Evolutionary conservation across 2,797 vertebrate genomes (phyloP), one percentile per base, ranked within the genome.

Genomic region (Meda fulgida): DNA sequence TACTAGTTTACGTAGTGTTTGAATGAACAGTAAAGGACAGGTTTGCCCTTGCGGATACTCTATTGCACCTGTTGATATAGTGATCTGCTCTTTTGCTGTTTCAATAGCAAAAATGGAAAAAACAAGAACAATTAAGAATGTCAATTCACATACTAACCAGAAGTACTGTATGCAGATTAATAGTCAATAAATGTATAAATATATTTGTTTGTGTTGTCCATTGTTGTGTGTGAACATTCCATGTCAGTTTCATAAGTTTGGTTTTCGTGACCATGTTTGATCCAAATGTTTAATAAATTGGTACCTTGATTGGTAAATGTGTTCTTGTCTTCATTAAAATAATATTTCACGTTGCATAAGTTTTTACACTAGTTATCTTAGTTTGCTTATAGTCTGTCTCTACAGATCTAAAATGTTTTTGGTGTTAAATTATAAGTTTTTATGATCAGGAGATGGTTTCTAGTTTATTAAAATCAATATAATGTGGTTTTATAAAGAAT

Each of bases 251-350:
- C 19, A 65, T 80, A 76, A 70, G 58, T 8, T 21, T 69, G 18
- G 43, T 80, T 83, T 34, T 82, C 73, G 83, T 84, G 78, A 67
- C 81, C 14, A 80, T 86, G 66, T 82, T 85, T 80, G 5, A 29
- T 86, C 36, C n/a, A 89, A 43, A 77, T 71, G 40, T 78, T 87
- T 43, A 89, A 85, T 88, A 89, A 89, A 89, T 67, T 67, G 26
- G 7, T 84, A 80, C 14, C 26, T 23, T 75, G n/a, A 78, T 46
- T 51, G 23, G 36, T 43, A 75, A 67, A 43, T 63, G 55, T 43
- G n/a, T 78, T 83, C 73, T 77, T 71, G 53, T 71, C 48, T 76
- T 14, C 9, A 48, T 63, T 67, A 2, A 70, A 80, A 70, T 26
- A 34, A 65, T 63, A 67, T 65, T 26, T 66, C 26, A 70, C 5